phyloP scores from a whole-genome alignment of 2,888 invertebrate genomes.

The Amphipyra berbera region DNA sequence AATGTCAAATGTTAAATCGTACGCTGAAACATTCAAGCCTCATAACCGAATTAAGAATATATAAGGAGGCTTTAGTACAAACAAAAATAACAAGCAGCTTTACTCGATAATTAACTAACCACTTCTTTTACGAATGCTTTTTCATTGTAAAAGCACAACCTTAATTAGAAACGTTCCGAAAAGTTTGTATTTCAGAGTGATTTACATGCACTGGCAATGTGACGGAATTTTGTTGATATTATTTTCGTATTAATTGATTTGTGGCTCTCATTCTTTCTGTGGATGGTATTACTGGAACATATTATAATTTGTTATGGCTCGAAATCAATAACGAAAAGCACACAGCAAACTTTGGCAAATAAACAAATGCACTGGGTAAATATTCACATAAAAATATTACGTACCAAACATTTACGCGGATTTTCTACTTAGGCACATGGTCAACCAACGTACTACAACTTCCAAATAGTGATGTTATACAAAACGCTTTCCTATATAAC shows the following conservation, averaged over 20 bases:
- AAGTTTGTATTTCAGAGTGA: too few species aligned
- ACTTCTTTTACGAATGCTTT: too few species aligned
- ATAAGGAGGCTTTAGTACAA: too few species aligned
- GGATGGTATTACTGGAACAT: neutral
- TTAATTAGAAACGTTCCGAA: too few species aligned
- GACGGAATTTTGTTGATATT: too few species aligned
- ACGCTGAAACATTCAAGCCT: too few species aligned
- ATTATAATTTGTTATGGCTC: neutral
- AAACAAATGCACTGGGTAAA: neutral
- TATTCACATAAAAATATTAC: conserved; percentile 28
- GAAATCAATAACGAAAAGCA: conserved; percentile 8
- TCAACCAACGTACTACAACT: conserved; percentile 57
- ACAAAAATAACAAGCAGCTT: too few species aligned
- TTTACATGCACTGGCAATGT: too few species aligned
- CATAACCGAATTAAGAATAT: too few species aligned
- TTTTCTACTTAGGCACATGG: conserved; percentile 46
- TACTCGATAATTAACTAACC: too few species aligned
- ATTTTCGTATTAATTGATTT: neutral
- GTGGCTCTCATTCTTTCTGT: neutral
- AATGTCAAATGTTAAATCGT: too few species aligned
- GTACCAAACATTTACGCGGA: conserved; percentile 36
- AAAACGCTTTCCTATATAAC: conserved; percentile 57
- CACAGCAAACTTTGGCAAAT: neutral
- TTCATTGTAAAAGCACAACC: too few species aligned
- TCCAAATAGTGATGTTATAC: conserved; percentile 51